phyloP scores from a whole-genome alignment of 2,888 invertebrate species.

The Lepetodrilus schrolli region DNA sequence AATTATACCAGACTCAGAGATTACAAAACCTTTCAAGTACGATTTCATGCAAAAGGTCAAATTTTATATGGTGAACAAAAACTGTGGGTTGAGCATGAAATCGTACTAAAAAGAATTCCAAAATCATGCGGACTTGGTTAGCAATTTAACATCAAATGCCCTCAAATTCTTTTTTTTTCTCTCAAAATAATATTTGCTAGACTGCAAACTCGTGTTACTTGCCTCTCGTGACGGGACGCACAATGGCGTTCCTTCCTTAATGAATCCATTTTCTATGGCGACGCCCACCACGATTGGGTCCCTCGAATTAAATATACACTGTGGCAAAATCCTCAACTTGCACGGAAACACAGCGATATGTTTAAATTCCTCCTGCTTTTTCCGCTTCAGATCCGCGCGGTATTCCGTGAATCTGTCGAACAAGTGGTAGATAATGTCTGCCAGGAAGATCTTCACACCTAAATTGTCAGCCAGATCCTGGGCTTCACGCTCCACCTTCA shows the following conservation, averaged over 20 bases:
- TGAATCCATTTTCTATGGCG: constrained; percentile 93
- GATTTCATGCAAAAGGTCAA: no score
- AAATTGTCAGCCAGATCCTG: constrained; percentile 96
- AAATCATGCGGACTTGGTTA: no score
- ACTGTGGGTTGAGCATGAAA: no score
- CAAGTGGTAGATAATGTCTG: constrained; percentile 99
- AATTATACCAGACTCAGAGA: no score
- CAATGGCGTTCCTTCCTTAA: constrained; percentile 96
- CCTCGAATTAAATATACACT: constrained; percentile 97
- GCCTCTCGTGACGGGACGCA: constrained; percentile 97
- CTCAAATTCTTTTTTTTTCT: no score
- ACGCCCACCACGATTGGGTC: constrained; percentile 99
- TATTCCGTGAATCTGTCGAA: constrained; percentile 92
- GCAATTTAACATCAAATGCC: no score
- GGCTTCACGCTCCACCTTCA: constrained; percentile 97
- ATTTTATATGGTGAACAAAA: no score
- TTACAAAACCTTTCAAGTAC: no score
- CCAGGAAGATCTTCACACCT: constrained; percentile 88
- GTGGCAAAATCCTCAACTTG: constrained; percentile 85
- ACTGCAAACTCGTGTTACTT: constrained; percentile 33
- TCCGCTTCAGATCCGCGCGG: constrained; percentile 89
- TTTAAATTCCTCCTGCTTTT: constrained; percentile 95
- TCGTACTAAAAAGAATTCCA: no score
- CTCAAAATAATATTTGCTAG: no score
- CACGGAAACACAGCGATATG: constrained; percentile 96